phyloP scores from a whole-genome alignment of 1,140 invertebrate species.

The Notospermus geniculatus region DNA sequence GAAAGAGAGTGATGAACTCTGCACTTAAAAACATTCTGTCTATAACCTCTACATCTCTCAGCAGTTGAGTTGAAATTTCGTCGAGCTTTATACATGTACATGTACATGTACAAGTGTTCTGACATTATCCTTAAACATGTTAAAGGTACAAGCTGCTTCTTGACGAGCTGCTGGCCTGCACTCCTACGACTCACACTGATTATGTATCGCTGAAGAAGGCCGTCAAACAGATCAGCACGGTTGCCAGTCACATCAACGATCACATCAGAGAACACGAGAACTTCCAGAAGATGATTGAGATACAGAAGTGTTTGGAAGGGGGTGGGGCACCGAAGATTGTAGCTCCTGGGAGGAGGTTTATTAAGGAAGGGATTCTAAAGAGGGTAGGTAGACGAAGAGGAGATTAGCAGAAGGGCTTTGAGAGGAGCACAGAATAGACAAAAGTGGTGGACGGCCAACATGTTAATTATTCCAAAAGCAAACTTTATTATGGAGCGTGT shows the following conservation, averaged over 20 bases:
- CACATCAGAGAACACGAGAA: constrained; percentile 72
- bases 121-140: not conserved
- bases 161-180: constrained; percentile 67
- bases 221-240: constrained; percentile 65
- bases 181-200: constrained; percentile 62
- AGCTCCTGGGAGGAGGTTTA: constrained; percentile 66
- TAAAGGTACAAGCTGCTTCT: constrained; percentile 67
- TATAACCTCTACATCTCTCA: too few relatives aligned
- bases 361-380: constrained; percentile 69
- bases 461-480: too few relatives aligned
- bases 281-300: constrained; percentile 65
- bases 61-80: too few relatives aligned
- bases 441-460: too few relatives aligned
- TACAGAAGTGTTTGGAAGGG: constrained; percentile 64
- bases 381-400: constrained; percentile 59
- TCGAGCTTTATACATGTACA: too few relatives aligned
- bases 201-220: constrained; percentile 62
- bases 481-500: too few relatives aligned
- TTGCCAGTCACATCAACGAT: constrained; percentile 70
- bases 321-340: constrained; percentile 65
- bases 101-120: too few relatives aligned
- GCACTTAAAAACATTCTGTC: too few relatives aligned
- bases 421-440: too few relatives aligned
- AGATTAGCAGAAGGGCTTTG: too few relatives aligned
- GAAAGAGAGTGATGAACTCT: too few relatives aligned